Evolutionary conservation across 2,888 invertebrate species (phyloP).

Genomic region (Blastobasis lacticolella): DNA sequence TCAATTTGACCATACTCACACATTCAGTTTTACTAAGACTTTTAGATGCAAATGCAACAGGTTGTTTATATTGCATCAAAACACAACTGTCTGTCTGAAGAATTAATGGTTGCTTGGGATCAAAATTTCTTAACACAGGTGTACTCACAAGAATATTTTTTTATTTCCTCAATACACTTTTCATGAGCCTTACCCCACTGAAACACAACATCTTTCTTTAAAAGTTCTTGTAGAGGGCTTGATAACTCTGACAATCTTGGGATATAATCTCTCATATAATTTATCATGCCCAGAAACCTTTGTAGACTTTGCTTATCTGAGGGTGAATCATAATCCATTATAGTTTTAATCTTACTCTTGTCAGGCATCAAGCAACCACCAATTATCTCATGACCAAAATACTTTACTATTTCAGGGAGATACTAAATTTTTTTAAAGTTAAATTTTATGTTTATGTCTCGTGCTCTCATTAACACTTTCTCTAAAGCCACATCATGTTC

Average conservation of each 20-base stretch:
- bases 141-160: not conserved
- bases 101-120: not conserved
- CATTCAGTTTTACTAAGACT: too few relatives aligned
- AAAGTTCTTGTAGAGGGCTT: too few relatives aligned
- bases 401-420: not conserved
- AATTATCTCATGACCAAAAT: too few relatives aligned
- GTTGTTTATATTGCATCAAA: constrained; percentile 2
- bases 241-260: too few relatives aligned
- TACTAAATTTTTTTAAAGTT: constrained; percentile 1
- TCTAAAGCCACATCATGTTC: not conserved
- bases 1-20: constrained; percentile 5
- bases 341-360: too few relatives aligned
- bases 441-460: not conserved
- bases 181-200: not conserved
- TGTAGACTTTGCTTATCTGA: too few relatives aligned
- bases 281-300: too few relatives aligned
- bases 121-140: constrained; percentile 1
- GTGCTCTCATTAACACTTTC: not conserved
- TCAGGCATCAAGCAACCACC: too few relatives aligned
- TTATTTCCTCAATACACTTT: not conserved
- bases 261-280: too few relatives aligned
- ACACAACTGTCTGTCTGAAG: constrained; percentile 8
- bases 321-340: too few relatives aligned
- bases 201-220: too few relatives aligned
- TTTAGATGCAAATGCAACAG: constrained; percentile 3